These are phyloP conservation scores for Trissolcus brochymenae DNA, from an alignment of 2,888 invertebrate genomes.

Conservation along the genomic window DNA sequence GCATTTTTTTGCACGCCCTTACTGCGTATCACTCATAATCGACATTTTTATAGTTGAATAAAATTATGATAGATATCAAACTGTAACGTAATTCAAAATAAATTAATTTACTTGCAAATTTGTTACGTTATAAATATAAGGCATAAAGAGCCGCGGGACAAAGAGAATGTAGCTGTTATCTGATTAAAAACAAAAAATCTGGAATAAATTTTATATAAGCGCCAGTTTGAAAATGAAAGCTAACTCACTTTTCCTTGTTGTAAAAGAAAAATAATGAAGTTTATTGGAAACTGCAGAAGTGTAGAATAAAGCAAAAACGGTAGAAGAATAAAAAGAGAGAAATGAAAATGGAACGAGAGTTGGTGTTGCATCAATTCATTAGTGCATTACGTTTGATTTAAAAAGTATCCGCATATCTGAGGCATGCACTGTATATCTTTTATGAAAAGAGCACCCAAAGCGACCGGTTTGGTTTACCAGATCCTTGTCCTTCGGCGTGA, in stretches of 20 bases:
- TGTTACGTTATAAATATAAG: constrained; percentile 43
- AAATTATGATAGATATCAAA: constrained; percentile 55
- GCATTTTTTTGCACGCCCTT: constrained; percentile 51
- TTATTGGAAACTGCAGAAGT: constrained; percentile 30
- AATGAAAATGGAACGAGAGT: constrained; percentile 53
- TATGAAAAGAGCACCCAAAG: constrained; percentile 61
- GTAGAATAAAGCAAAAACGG: constrained; percentile 41
- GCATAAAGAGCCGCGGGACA: constrained; percentile 14
- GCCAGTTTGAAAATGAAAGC: background rate
- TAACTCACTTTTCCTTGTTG: background rate
- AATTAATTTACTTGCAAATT: constrained; percentile 55
- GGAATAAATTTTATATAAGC: no score
- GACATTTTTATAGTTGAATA: constrained; percentile 40
- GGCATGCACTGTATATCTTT: constrained; percentile 65
- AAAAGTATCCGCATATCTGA: constrained; percentile 70
- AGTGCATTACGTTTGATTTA: constrained; percentile 71
- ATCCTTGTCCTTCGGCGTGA: constrained; percentile 68
- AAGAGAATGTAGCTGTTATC: constrained; percentile 8
- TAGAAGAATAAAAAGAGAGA: constrained; percentile 24
- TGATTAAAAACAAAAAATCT: background rate
- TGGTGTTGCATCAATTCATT: constrained; percentile 72
- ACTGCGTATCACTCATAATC: constrained; percentile 46
- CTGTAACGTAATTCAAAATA: constrained; percentile 51
- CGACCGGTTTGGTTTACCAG: constrained; percentile 64
- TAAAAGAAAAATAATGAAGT: background rate